Evolutionary conservation across 1,140 invertebrate genomes (phyloP).

Genomic region (Semibalanus balanoides): DNA sequence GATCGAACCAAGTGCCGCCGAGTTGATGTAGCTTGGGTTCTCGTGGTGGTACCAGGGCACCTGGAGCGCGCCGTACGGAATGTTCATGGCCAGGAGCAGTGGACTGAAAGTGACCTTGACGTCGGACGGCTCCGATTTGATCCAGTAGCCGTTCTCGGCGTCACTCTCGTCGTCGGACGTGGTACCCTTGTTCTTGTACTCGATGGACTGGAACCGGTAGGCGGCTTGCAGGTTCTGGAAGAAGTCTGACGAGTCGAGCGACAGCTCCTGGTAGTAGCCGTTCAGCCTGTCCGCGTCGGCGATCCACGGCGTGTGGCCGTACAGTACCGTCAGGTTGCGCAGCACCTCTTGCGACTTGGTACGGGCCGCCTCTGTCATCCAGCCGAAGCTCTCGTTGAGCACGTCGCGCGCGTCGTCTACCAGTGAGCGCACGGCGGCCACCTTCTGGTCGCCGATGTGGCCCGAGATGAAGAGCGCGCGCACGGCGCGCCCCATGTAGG

Average conservation of each 20-base stretch:
- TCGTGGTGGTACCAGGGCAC: background rate
- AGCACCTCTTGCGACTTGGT: background rate
- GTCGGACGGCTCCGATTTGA: slow-evolving; percentile 3
- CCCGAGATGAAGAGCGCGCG: slow-evolving; percentile 2
- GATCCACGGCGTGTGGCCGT: slow-evolving; percentile 2
- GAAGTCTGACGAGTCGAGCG: background rate
- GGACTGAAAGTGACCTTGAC: background rate
- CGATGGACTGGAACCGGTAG: background rate
- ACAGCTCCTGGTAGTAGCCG: background rate
- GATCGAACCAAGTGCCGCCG: background rate
- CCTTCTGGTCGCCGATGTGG: slow-evolving; percentile 3
- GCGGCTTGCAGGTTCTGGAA: background rate
- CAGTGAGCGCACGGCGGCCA: background rate
- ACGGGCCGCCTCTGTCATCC: background rate
- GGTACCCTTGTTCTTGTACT: background rate
- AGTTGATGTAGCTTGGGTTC: background rate
- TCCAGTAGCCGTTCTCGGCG: slow-evolving; percentile 5
- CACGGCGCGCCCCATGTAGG: slow-evolving; percentile 4
- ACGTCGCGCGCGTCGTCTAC: background rate
- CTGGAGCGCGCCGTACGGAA: slow-evolving; percentile 2
- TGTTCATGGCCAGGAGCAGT: slow-evolving; percentile 1
- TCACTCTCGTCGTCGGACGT: background rate
- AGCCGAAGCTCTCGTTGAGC: slow-evolving; percentile 3
- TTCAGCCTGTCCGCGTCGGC: background rate
- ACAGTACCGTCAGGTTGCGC: background rate